phyloP scores from a whole-genome alignment of 30 jellyfish, hydroid and myxozoan species.

The Catostylus mosaicus region DNA sequence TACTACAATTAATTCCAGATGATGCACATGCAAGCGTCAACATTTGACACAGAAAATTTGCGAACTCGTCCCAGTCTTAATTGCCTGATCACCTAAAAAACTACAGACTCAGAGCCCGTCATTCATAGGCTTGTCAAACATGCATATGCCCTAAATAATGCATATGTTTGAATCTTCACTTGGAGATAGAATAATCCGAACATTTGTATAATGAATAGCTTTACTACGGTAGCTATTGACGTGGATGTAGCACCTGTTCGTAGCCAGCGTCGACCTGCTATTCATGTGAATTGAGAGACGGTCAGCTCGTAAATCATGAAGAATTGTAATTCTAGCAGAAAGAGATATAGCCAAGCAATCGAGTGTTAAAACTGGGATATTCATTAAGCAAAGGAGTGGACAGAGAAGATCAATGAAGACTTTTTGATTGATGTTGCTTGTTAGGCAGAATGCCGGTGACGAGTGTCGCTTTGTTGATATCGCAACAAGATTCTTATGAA shows the following conservation, averaged over 20 bases:
- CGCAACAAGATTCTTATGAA: not conserved
- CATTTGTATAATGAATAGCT: slow-evolving; percentile 27
- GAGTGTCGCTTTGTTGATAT: not conserved
- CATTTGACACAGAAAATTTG: too few species aligned
- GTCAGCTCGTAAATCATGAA: not conserved
- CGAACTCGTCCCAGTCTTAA: too few species aligned
- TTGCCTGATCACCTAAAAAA: too few species aligned
- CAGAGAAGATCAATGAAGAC: not conserved
- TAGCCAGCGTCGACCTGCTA: slow-evolving; percentile 53
- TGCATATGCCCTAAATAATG: slow-evolving; percentile 2
- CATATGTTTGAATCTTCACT: slow-evolving; percentile 11
- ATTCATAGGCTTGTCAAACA: too few species aligned
- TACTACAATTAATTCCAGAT: too few species aligned
- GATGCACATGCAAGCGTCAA: too few species aligned
- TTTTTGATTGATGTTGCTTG: not conserved
- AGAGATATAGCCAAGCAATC: not conserved
- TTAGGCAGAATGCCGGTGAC: not conserved
- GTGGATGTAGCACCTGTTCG: slow-evolving; percentile 51
- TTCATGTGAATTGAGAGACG: slow-evolving; percentile 7
- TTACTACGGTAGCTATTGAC: slow-evolving; percentile 37
- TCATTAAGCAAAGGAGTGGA: not conserved
- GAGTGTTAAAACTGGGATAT: not conserved
- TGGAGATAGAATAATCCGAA: slow-evolving; percentile 19
- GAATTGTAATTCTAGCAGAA: not conserved
- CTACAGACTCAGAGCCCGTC: too few species aligned